Evolutionary conservation across 30 jellyfish, hydroid and myxozoan species (phyloP).

Genomic region (Mastigias papua): DNA sequence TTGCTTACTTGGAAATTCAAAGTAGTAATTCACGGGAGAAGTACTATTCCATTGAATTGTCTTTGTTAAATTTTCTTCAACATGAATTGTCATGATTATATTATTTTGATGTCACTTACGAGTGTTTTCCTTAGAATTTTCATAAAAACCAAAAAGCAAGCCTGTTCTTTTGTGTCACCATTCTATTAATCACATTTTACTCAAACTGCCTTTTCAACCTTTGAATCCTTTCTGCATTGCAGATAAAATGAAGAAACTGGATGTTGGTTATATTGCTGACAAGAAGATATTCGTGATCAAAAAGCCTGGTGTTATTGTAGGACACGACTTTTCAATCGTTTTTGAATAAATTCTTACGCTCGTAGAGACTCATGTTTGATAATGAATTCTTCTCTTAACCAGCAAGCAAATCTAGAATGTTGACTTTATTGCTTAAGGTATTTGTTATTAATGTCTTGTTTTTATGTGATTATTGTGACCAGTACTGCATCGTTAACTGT

Average conservation of each 20-base stretch:
- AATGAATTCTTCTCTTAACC: background rate
- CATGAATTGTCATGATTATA: too few relatives aligned
- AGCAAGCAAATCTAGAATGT: background rate
- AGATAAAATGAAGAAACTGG: constrained; percentile 87
- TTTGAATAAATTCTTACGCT: constrained; percentile 27
- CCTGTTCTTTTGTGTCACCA: background rate
- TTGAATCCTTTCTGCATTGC: background rate
- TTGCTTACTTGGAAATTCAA: too few relatives aligned
- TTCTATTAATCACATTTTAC: too few relatives aligned
- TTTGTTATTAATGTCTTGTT: background rate
- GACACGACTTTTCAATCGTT: constrained; percentile 77
- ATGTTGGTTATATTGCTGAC: constrained; percentile 75
- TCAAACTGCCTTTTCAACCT: too few relatives aligned
- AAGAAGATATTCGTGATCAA: constrained; percentile 85
- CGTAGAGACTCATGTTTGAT: background rate
- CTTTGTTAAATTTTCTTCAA: too few relatives aligned
- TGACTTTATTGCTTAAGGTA: background rate
- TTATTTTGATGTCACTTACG: too few relatives aligned
- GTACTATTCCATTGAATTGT: too few relatives aligned
- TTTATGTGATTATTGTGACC: background rate
- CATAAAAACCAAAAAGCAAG: too few relatives aligned
- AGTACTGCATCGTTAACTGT: background rate
- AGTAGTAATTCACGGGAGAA: too few relatives aligned
- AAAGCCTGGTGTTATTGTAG: constrained; percentile 88
- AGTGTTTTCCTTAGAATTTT: too few relatives aligned